phyloP scores from a whole-genome alignment of 2,113 vertebrate genomes.

The Triplophysa tibetana region DNA sequence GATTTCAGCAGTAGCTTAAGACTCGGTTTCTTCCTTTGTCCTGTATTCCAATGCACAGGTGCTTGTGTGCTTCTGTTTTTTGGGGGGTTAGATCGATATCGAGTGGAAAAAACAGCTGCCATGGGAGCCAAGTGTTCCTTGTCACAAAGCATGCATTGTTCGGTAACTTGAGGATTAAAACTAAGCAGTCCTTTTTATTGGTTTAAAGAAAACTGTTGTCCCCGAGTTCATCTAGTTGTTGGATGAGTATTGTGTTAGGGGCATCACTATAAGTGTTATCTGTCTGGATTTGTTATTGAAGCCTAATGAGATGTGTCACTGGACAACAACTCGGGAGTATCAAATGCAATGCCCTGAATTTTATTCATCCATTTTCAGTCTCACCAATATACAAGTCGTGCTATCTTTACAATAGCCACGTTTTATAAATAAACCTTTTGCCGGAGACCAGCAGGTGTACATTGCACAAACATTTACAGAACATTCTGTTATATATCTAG shows the following conservation, averaged over 20 bases:
- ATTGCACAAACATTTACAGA: neutral
- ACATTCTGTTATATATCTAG: too few species aligned
- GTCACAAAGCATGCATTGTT: conserved; percentile 59
- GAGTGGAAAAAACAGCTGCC: conserved; percentile 56
- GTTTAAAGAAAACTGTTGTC: conserved; percentile 55
- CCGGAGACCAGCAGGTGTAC: neutral
- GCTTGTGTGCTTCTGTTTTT: conserved; percentile 37
- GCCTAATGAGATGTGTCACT: conserved; percentile 7
- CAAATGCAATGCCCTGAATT: neutral
- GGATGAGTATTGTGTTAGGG: conserved; percentile 32
- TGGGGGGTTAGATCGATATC: conserved; percentile 57
- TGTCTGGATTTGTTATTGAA: conserved; percentile 35
- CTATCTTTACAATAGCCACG: conserved; percentile 1
- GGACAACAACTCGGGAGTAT: neutral
- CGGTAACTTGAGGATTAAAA: conserved; percentile 53
- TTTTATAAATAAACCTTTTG: neutral
- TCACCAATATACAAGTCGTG: neutral
- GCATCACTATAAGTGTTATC: conserved; percentile 27
- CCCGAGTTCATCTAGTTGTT: conserved; percentile 43
- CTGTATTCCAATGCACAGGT: conserved; percentile 37
- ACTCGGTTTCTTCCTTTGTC: neutral
- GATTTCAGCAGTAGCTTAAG: neutral
- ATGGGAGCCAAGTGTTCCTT: conserved; percentile 49
- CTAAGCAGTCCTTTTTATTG: conserved; percentile 59
- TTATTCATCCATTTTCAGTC: conserved; percentile 2